Conservation (phyloP, 2,797 vertebrate genomes). For the Aldrovandia affinis region DNA sequence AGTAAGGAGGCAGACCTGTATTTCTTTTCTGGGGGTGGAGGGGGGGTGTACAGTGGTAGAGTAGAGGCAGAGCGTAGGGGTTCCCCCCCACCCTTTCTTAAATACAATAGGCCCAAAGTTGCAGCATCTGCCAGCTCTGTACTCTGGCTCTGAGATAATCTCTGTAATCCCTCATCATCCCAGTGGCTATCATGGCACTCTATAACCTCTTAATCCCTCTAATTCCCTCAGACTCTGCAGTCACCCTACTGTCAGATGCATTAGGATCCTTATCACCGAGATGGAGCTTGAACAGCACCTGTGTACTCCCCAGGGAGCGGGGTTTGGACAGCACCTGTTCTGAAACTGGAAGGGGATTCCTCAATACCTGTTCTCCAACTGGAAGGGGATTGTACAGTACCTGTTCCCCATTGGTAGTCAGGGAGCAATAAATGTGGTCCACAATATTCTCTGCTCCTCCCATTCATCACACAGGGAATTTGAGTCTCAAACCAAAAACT, state of each 20-base stretch:
- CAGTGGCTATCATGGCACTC: slow-evolving; percentile 79
- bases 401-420: no score
- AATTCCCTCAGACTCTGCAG: slow-evolving; percentile 79
- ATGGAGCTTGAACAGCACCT: slow-evolving; percentile 15
- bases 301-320: background rate
- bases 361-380: no score
- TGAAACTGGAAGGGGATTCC: background rate
- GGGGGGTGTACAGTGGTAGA: background rate
- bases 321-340: background rate
- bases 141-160: slow-evolving; percentile 75
- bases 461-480: background rate
- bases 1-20: background rate
- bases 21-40: background rate
- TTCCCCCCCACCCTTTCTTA: background rate
- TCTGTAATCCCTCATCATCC: slow-evolving; percentile 81
- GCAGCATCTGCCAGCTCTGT: slow-evolving; percentile 73
- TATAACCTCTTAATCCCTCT: slow-evolving; percentile 80
- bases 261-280: slow-evolving; percentile 73
- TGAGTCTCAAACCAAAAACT: no score
- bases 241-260: slow-evolving; percentile 75
- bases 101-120: slow-evolving; percentile 62
- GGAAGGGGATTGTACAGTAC: no score
- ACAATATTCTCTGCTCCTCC: background rate
- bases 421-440: no score
- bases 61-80: background rate